Conservation (phyloP, 1,140 invertebrate species). For the Drosophila albomicans region DNA sequence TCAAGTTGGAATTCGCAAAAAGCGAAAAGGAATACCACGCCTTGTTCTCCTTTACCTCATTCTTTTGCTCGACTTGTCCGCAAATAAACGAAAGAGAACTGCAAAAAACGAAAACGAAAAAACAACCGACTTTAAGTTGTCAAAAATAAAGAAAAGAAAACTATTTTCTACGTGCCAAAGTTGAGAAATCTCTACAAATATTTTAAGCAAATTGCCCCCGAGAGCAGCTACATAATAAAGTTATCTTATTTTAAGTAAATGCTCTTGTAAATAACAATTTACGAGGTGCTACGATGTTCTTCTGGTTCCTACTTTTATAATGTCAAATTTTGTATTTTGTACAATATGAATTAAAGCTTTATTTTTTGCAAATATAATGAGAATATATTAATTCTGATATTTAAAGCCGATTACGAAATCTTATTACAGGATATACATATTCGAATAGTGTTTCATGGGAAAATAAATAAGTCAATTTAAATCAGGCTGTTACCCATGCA, state of each 20-base stretch:
- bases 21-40: background rate
- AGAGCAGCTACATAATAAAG: background rate
- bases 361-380: too few relatives aligned
- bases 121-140: conserved; percentile 9
- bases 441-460: too few relatives aligned
- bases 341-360: too few relatives aligned
- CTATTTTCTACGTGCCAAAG: conserved; percentile 18
- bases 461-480: too few relatives aligned
- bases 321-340: too few relatives aligned
- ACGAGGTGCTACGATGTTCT: background rate
- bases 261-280: background rate
- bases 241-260: background rate
- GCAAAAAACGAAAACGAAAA: too few relatives aligned
- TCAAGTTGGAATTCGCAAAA: conserved; percentile 33
- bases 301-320: background rate
- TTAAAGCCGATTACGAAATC: too few relatives aligned
- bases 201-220: conserved; percentile 2
- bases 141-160: conserved; percentile 15
- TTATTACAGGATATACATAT: too few relatives aligned
- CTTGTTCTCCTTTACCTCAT: background rate
- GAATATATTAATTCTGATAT: too few relatives aligned
- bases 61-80: background rate
- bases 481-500: too few relatives aligned
- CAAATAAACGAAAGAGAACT: background rate
- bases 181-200: conserved; percentile 10